Conservation (phyloP, 2,888 invertebrate genomes). For the Rotaria sp. region DNA sequence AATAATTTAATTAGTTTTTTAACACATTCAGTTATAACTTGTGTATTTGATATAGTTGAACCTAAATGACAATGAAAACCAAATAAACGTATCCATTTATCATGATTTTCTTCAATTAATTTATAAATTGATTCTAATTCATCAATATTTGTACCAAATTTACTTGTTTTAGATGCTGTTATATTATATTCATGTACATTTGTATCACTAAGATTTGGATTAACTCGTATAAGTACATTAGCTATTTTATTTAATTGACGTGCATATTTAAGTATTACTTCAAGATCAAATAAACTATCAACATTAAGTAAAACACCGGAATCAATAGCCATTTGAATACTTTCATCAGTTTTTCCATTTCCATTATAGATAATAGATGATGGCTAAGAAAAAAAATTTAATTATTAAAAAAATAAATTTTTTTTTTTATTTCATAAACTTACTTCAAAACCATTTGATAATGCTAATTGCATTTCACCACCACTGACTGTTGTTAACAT, state of each 20-base stretch:
- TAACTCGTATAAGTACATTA: conserved; percentile 47
- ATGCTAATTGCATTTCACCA: conserved; percentile 51
- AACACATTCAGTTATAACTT: conserved; percentile 47
- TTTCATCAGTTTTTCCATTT: conserved; percentile 54
- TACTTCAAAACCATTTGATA: conserved; percentile 50
- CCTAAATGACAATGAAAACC: conserved; percentile 56
- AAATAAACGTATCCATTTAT: conserved; percentile 46
- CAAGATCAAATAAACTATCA: conserved; percentile 54
- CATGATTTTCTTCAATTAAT: conserved; percentile 42
- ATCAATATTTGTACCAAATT: conserved; percentile 52
- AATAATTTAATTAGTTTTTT: conserved; percentile 45
- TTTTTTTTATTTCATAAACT: conserved; percentile 32
- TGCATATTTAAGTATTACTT: conserved; percentile 47
- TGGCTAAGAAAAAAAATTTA: neutral
- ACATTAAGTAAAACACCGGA: conserved; percentile 53
- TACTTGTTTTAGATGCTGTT: conserved; percentile 50
- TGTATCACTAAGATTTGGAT: conserved; percentile 42
- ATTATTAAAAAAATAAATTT: no score
- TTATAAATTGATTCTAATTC: conserved; percentile 46
- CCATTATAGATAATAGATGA: conserved; percentile 50
- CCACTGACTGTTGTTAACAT: conserved; percentile 52
- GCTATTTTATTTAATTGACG: conserved; percentile 48
- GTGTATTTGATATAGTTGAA: conserved; percentile 47
- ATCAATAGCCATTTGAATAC: conserved; percentile 51
- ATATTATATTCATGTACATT: conserved; percentile 51